phyloP scores from a whole-genome alignment of 2,888 invertebrate species.

The Dolichomitus sp. region DNA sequence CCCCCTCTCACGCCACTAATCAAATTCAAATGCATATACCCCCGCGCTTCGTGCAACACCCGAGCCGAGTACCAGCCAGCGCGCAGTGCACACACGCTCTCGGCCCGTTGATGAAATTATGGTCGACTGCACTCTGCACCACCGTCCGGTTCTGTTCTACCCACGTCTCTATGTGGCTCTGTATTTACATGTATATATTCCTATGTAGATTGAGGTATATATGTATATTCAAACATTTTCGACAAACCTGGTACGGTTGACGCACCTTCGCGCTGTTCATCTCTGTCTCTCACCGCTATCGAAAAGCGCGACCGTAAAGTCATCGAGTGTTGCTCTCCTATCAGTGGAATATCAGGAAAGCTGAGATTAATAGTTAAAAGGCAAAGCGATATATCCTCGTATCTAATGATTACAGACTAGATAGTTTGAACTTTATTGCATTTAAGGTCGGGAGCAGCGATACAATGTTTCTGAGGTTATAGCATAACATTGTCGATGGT shows the following conservation, averaged over 20 bases:
- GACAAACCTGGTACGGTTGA: constrained; percentile 10
- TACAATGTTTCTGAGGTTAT: constrained; percentile 4
- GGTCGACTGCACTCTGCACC: constrained; percentile 83
- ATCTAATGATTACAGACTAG: constrained; percentile 19
- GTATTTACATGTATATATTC: constrained; percentile 51
- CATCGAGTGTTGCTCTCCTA: background rate
- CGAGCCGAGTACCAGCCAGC: constrained; percentile 53
- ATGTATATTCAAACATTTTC: constrained; percentile 20
- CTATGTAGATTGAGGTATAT: constrained; percentile 9
- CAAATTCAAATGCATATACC: constrained; percentile 85
- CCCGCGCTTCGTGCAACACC: constrained; percentile 71
- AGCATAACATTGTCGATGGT: constrained; percentile 29
- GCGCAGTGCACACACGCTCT: constrained; percentile 76
- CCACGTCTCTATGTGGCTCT: constrained; percentile 39
- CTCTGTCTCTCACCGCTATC: background rate
- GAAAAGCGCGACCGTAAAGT: constrained; percentile 3
- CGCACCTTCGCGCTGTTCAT: constrained; percentile 20
- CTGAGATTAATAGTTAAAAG: constrained; percentile 8
- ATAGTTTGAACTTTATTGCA: background rate
- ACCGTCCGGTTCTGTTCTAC: constrained; percentile 65
- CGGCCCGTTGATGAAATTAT: constrained; percentile 84
- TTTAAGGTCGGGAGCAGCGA: background rate
- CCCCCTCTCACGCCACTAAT: constrained; percentile 82
- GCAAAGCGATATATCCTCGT: background rate
- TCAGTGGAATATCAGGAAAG: background rate